phyloP scores from a whole-genome alignment of 2,113 vertebrate species.

The Ceuthmochares aereus region DNA sequence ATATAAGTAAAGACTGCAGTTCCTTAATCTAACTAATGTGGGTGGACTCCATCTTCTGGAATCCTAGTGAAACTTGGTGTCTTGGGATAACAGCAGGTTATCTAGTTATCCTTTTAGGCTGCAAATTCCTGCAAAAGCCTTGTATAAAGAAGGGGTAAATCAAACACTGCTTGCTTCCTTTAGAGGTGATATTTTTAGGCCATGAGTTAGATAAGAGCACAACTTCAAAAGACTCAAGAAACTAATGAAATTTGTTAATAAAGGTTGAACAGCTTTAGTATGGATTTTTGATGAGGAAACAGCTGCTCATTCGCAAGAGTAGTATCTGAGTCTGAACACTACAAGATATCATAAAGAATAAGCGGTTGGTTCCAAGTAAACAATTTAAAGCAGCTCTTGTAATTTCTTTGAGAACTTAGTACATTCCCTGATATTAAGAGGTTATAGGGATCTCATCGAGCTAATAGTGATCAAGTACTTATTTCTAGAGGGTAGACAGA shows the following conservation, averaged over 20 bases:
- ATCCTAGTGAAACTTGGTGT: neutral
- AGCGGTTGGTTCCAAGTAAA: conserved; percentile 74
- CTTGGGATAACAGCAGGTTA: neutral
- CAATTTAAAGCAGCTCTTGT: conserved; percentile 52
- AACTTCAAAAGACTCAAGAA: conserved; percentile 33
- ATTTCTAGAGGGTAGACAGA: neutral
- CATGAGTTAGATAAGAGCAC: neutral
- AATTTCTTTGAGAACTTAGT: conserved; percentile 54
- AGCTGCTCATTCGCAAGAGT: conserved; percentile 67
- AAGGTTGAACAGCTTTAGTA: conserved; percentile 56
- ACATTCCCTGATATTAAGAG: neutral
- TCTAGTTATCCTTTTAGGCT: neutral
- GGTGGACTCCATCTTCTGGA: neutral
- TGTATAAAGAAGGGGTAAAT: neutral
- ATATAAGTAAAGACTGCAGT: fast-evolving
- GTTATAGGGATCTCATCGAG: conserved; percentile 12
- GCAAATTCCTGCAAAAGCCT: neutral
- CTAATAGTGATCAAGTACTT: neutral
- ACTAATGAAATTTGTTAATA: conserved; percentile 66
- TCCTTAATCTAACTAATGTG: fast-evolving
- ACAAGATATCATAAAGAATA: conserved; percentile 49
- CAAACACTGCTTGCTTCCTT: neutral
- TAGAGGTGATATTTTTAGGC: neutral
- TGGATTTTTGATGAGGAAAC: conserved; percentile 72
- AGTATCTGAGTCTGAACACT: conserved; percentile 58